These are phyloP conservation scores for Clarias magur DNA, from an alignment of 2,113 vertebrate genomes.

Conservation along the genomic window DNA sequence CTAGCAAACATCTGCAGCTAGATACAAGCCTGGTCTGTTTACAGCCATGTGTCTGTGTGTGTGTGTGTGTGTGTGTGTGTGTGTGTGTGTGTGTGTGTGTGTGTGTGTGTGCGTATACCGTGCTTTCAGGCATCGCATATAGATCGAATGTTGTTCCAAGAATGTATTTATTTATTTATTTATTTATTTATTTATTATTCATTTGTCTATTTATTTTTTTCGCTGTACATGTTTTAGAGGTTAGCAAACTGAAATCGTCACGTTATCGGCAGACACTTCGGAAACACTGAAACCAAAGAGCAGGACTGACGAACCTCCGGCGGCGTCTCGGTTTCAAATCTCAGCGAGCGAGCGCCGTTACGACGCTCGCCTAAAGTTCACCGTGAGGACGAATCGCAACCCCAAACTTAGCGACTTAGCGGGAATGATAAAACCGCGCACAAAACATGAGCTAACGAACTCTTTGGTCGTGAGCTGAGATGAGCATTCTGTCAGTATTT, in stretches of 20 bases:
- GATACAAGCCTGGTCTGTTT: slow-evolving; percentile 6
- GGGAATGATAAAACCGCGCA: no score
- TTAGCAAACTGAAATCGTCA: no score
- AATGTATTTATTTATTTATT: background rate
- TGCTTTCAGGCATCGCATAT: background rate
- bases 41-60: background rate
- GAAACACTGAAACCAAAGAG: no score
- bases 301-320: no score
- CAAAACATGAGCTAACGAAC: no score
- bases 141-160: background rate
- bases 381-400: no score
- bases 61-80: slow-evolving; percentile 5
- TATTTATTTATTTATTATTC: background rate
- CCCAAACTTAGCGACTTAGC: no score
- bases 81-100: background rate
- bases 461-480: background rate
- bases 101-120: background rate
- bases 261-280: no score
- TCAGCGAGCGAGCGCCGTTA: no score
- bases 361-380: no score
- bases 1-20: slow-evolving; percentile 33
- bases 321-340: no score
- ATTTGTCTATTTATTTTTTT: background rate
- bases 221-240: background rate
- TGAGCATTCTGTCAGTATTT: no score